These are phyloP conservation scores for Natator depressus DNA, from an alignment of 2,113 vertebrate genomes.

Conservation along the genomic window DNA sequence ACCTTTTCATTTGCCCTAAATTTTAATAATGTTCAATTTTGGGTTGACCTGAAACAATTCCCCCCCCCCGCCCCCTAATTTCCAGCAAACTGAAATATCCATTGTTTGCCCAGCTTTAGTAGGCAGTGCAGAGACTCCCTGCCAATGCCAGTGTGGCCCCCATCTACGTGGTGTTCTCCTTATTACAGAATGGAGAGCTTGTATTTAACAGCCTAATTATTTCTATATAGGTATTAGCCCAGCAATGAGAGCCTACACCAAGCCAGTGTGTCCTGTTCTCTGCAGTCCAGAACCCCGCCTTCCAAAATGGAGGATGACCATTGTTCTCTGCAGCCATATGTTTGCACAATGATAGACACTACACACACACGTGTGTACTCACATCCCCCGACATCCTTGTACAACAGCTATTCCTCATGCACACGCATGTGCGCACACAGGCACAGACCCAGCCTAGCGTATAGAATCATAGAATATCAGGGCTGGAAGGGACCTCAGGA, in stretches of 20 bases:
- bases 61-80: too few species aligned
- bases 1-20: too few species aligned
- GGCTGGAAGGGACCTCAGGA: too few species aligned
- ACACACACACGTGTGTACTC: accelerated
- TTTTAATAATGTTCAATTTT: too few species aligned
- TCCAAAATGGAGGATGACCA: accelerated
- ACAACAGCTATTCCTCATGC: too few species aligned
- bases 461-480: not conserved
- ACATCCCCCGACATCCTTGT: too few species aligned
- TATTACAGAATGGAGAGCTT: not conserved
- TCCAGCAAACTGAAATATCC: too few species aligned
- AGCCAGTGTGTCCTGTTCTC: not conserved
- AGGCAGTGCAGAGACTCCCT: not conserved
- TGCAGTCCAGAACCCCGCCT: not conserved
- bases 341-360: not conserved
- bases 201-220: not conserved
- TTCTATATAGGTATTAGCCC: not conserved
- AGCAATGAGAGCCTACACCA: not conserved
- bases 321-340: not conserved
- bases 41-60: too few species aligned
- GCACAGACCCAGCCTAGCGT: not conserved
- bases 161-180: not conserved
- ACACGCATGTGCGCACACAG: too few species aligned
- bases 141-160: too few species aligned
- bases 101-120: too few species aligned